Evolutionary conservation across 2,113 vertebrate genomes (phyloP).

Genomic region (Columbina picui): DNA sequence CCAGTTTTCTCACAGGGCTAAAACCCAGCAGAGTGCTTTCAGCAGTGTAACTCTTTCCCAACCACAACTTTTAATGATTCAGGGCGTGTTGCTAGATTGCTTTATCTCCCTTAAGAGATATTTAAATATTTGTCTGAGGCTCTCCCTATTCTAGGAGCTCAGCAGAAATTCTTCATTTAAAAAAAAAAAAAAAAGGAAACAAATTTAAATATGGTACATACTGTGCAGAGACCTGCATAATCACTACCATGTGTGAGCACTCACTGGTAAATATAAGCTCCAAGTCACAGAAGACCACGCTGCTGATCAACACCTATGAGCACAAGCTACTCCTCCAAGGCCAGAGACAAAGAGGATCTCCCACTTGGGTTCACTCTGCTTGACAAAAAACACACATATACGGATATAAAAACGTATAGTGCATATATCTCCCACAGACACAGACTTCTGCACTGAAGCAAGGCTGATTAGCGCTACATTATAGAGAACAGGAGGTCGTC

Average conservation of each 20-base stretch:
- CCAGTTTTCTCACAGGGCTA: not conserved
- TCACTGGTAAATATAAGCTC: not conserved
- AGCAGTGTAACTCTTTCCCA: not conserved
- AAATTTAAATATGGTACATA: not conserved
- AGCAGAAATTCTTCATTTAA: not conserved
- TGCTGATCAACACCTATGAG: not conserved
- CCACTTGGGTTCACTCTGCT: not conserved
- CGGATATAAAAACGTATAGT: not conserved
- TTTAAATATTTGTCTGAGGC: not conserved
- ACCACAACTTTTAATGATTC: not conserved
- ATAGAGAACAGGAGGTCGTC: not conserved
- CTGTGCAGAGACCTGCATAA: not conserved
- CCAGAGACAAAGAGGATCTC: not conserved
- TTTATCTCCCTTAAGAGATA: not conserved
- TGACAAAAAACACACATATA: not conserved
- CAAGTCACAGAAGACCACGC: not conserved
- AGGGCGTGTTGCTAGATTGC: not conserved
- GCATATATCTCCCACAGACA: not conserved
- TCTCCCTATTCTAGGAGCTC: not conserved
- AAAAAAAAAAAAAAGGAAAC: not conserved
- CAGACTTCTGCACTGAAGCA: not conserved
- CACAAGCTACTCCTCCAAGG: not conserved
- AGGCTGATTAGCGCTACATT: not conserved
- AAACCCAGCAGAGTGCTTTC: not conserved
- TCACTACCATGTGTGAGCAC: not conserved